phyloP scores from a whole-genome alignment of 2,888 invertebrate genomes.

The Heterodera filipjevi region DNA sequence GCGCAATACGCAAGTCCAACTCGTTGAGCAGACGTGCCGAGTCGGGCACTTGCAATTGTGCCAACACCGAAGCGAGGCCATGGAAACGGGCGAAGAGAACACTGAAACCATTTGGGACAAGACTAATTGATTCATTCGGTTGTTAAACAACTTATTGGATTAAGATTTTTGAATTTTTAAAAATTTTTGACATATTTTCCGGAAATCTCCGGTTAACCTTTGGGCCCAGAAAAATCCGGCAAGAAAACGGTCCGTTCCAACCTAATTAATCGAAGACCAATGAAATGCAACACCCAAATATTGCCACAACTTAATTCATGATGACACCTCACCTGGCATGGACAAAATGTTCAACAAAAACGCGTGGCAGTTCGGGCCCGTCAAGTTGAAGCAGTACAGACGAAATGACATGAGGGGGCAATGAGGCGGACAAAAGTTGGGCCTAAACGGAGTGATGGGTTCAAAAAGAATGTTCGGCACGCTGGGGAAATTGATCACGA shows the following conservation, averaged over 20 bases:
- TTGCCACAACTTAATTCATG: not conserved
- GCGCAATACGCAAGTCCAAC: constrained; percentile 47
- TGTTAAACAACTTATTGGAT: too few species aligned
- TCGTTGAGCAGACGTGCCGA: constrained; percentile 58
- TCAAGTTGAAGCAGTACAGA: constrained; percentile 56
- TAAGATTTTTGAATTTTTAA: too few species aligned
- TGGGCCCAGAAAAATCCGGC: not conserved
- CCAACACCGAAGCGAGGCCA: constrained; percentile 55
- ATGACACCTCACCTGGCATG: constrained; percentile 36
- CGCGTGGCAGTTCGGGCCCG: constrained; percentile 46
- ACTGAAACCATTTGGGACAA: constrained; percentile 42
- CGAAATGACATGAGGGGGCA: constrained; percentile 56
- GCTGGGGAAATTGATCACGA: too few species aligned
- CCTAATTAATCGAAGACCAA: too few species aligned
- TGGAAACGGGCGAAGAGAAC: constrained; percentile 55
- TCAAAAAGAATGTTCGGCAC: not conserved
- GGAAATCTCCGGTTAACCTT: too few species aligned
- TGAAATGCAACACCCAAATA: too few species aligned
- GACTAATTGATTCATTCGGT: constrained; percentile 8
- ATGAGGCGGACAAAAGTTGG: constrained; percentile 51
- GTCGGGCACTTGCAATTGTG: constrained; percentile 58
- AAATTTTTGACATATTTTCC: too few species aligned
- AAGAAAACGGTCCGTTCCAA: too few species aligned
- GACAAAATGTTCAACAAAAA: constrained; percentile 50
- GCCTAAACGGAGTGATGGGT: constrained; percentile 47